Conservation (phyloP, 2,113 vertebrate genomes). For the Xiphorhynchus elegans region DNA sequence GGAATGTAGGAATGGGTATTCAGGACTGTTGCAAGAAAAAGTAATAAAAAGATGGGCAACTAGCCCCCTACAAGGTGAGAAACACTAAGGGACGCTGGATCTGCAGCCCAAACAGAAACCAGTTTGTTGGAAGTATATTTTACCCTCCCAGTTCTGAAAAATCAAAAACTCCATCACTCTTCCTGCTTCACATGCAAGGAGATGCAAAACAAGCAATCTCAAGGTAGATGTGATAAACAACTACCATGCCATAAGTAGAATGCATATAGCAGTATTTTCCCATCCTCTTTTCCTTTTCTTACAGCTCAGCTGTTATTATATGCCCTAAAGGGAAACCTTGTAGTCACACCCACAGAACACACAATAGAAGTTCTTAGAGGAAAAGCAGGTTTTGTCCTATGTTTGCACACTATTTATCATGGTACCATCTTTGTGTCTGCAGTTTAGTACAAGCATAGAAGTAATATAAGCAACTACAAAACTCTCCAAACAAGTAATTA, state of each 20-base stretch:
- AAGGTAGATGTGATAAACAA: neutral
- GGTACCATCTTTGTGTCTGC: neutral
- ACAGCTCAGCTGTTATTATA: neutral
- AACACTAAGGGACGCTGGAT: neutral
- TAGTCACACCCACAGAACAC: neutral
- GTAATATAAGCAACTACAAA: neutral
- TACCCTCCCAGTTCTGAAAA: neutral
- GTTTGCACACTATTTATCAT: neutral
- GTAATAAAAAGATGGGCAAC: neutral
- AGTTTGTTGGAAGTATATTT: neutral
- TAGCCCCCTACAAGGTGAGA: neutral
- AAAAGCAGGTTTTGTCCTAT: neutral
- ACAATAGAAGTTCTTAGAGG: neutral
- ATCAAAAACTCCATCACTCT: neutral
- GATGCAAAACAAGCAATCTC: neutral
- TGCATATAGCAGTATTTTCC: neutral
- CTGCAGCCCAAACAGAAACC: neutral
- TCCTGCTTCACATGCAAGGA: neutral
- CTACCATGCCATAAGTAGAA: neutral
- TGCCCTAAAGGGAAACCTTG: neutral
- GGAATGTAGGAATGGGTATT: neutral
- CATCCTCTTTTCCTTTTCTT: neutral
- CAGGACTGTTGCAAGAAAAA: neutral
- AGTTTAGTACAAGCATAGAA: neutral
- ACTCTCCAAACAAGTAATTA: neutral